Evolutionary conservation across 2,888 invertebrate species (phyloP).

Genomic region (Mesorhabditis belari): DNA sequence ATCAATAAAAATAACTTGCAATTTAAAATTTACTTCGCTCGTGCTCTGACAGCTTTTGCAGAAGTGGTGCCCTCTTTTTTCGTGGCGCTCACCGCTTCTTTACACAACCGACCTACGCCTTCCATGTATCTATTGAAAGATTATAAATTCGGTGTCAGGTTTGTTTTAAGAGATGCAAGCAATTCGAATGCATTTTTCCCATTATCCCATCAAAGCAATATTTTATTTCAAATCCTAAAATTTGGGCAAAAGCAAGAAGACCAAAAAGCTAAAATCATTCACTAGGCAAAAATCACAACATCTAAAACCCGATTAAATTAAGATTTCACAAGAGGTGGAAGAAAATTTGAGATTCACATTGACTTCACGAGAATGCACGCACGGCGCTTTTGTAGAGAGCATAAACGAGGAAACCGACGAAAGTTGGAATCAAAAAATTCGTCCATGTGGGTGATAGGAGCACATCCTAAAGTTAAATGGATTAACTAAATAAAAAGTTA

Average conservation of each 20-base stretch:
- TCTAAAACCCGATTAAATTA: neutral
- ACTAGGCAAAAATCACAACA: neutral
- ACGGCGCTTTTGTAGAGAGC: slow-evolving; percentile 34
- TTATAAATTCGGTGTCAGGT: too few species aligned
- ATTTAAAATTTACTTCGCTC: slow-evolving; percentile 6
- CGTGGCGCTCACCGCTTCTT: slow-evolving; percentile 2
- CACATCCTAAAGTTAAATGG: too few species aligned
- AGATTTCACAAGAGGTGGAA: too few species aligned
- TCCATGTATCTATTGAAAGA: neutral
- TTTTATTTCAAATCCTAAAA: neutral
- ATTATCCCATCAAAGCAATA: too few species aligned
- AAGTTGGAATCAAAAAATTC: slow-evolving; percentile 52
- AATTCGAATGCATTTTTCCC: too few species aligned
- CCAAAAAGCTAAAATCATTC: neutral
- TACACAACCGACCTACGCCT: slow-evolving; percentile 2
- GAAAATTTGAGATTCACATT: neutral
- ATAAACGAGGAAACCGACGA: slow-evolving; percentile 47
- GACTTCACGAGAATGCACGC: slow-evolving; percentile 4
- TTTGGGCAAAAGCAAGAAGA: neutral
- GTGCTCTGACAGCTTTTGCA: slow-evolving; percentile 3
- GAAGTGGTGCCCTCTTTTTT: slow-evolving; percentile 6
- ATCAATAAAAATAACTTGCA: neutral
- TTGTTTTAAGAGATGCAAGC: too few species aligned
- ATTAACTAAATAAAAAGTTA: too few species aligned
- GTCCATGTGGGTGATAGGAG: slow-evolving; percentile 51